phyloP scores from a whole-genome alignment of 2,888 invertebrate species.

The Chironomus tentans region DNA sequence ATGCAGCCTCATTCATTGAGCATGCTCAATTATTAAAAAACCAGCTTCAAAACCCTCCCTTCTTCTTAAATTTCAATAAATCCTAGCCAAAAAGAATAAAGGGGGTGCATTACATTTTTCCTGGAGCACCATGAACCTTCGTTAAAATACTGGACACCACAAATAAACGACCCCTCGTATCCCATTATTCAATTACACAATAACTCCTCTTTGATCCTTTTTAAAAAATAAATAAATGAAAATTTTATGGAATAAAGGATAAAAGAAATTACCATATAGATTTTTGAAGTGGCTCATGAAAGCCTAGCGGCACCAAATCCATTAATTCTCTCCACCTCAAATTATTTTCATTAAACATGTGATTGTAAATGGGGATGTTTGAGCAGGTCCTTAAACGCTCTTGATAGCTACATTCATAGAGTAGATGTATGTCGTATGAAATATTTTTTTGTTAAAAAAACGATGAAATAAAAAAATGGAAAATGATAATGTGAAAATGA shows the following conservation, averaged over 20 bases:
- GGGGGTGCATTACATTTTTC: too few relatives aligned
- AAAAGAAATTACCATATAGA: constrained; percentile 38
- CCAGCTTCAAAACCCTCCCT: too few relatives aligned
- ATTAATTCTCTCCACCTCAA: constrained; percentile 43
- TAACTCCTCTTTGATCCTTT: neutral
- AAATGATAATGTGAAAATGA: too few relatives aligned
- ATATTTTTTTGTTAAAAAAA: too few relatives aligned
- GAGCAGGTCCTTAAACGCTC: neutral
- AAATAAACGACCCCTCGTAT: too few relatives aligned
- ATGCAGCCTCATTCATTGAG: too few relatives aligned
- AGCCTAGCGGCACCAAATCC: constrained; percentile 40
- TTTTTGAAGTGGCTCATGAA: constrained; percentile 42
- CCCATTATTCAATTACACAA: too few relatives aligned
- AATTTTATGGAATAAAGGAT: constrained; percentile 27
- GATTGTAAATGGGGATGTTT: constrained; percentile 43
- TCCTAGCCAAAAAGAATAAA: too few relatives aligned
- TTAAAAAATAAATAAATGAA: neutral
- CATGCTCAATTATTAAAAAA: too few relatives aligned
- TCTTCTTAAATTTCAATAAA: too few relatives aligned
- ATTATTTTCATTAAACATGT: constrained; percentile 41
- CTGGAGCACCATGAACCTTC: too few relatives aligned
- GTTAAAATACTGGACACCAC: too few relatives aligned
- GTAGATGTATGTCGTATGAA: neutral
- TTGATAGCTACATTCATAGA: neutral
- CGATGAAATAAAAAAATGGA: neutral